Evolutionary conservation across 2,113 vertebrate genomes (phyloP).

Genomic region (Hemiscyllium ocellatum): DNA sequence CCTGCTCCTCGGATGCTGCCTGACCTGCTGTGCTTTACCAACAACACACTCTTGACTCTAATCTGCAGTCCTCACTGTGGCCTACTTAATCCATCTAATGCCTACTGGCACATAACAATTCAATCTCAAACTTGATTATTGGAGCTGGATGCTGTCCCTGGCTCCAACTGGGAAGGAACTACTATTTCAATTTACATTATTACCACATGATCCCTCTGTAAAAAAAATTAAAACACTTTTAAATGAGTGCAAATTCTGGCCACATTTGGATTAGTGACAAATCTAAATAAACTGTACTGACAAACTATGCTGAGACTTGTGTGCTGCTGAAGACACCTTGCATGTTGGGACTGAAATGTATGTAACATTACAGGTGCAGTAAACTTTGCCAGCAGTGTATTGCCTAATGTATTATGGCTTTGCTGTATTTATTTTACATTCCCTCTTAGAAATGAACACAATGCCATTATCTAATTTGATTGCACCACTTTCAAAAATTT

Average conservation of each 20-base stretch:
- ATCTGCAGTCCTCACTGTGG: too few species aligned
- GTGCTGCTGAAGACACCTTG: background rate
- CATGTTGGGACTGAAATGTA: background rate
- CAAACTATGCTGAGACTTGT: background rate
- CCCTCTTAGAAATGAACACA: background rate
- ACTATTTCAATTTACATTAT: background rate
- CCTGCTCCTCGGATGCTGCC: too few species aligned
- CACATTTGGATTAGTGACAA: background rate
- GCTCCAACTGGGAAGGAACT: background rate
- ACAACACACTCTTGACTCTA: too few species aligned
- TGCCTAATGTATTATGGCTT: background rate
- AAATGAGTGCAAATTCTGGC: background rate
- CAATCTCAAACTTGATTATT: background rate
- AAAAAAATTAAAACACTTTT: conserved; percentile 20
- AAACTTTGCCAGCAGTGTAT: background rate
- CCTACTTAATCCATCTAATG: background rate
- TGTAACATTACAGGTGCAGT: background rate
- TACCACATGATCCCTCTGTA: background rate
- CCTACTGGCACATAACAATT: background rate
- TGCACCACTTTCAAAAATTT: background rate
- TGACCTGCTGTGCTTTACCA: too few species aligned
- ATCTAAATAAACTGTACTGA: conserved; percentile 28
- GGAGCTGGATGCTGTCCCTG: background rate
- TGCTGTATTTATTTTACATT: background rate
- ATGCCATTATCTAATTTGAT: background rate